These are phyloP conservation scores for Lordiphosa collinella DNA, from an alignment of 1,140 invertebrate species.

Conservation along the genomic window DNA sequence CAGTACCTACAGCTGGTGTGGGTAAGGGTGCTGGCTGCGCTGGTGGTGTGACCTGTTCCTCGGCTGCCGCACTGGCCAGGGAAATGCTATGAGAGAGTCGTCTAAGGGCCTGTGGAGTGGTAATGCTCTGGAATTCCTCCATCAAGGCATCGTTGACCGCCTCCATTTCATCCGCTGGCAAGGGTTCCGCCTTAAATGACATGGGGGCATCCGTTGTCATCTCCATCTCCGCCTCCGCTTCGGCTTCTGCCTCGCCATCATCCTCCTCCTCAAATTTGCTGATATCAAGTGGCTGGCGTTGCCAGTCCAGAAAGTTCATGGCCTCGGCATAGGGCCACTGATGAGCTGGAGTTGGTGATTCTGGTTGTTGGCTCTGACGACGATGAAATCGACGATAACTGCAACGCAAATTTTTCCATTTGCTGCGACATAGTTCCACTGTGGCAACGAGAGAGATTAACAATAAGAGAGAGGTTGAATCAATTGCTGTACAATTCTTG, in stretches of 20 bases:
- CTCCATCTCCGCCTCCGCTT: slow-evolving; percentile 1
- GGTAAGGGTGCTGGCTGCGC: neutral
- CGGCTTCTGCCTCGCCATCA: slow-evolving; percentile 4
- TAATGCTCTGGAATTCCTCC: slow-evolving; percentile 55
- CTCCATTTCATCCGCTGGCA: slow-evolving; percentile 53
- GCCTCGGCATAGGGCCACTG: slow-evolving; percentile 53
- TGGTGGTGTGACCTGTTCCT: slow-evolving; percentile 26
- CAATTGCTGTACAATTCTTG: slow-evolving; percentile 15
- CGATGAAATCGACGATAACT: slow-evolving; percentile 55
- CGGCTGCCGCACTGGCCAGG: slow-evolving; percentile 52
- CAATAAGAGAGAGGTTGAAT: neutral
- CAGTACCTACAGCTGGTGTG: slow-evolving; percentile 5
- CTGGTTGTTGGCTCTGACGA: slow-evolving; percentile 18
- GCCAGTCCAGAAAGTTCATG: slow-evolving; percentile 49
- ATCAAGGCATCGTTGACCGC: slow-evolving; percentile 61
- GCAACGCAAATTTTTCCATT: slow-evolving; percentile 65
- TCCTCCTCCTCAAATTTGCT: slow-evolving; percentile 41
- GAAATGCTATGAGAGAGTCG: slow-evolving; percentile 66
- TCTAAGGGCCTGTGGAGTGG: slow-evolving; percentile 63
- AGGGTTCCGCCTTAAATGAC: slow-evolving; percentile 25
- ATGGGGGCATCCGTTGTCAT: slow-evolving; percentile 13
- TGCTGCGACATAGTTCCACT: slow-evolving; percentile 57
- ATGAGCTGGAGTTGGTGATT: slow-evolving; percentile 21
- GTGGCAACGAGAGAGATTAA: slow-evolving; percentile 4
- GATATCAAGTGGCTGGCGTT: slow-evolving; percentile 21